Evolutionary conservation across 2,113 vertebrate genomes (phyloP), one percentile per base, ranked within the genome.

Genomic region (Platycercus adscitus): DNA sequence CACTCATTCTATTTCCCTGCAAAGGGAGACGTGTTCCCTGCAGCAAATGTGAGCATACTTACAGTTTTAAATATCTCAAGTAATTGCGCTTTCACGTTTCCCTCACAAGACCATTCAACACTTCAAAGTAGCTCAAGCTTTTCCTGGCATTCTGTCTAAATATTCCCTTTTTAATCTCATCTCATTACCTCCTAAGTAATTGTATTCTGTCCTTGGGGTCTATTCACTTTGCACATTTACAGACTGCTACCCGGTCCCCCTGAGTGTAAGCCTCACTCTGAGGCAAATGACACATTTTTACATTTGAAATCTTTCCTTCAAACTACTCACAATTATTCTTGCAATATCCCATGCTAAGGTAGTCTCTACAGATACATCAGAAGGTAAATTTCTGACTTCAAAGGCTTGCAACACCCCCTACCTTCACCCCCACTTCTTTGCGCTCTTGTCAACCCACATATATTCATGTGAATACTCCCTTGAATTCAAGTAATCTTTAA

Each of bases 141-240:
- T 91, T 86, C 65, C 87, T 95, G 94, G 41, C 81, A 91, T 88
- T 95, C 88, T 93, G 83, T 95, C 89, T 93, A 92, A 93, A 93
- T 96, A 96, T 96, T 97, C 91, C 96, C 93, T 92, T 94, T 88
- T 93, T 96, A 97, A 95, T 97, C 84, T 97, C 78, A 95, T 97
- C 95, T 97, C 96, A 97, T 97, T 96, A 97, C 91, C 75, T 97
- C 87, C 91, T 95, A 96, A 97, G 23, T 96, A 97, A 97, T 97
- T 96, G 91, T 96, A 72, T 96, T 96, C 84, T 88, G 73, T 95
- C 96, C 91, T 95, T 91, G 66, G 94, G 93, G 93, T 88, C 89
- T 93, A 77, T 88, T 94, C 94, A 82, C 75, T 97, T 89, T 41
- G n/a, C 83, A 82, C 94, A 89, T 96, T 96, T 97, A 95, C 94